Conservation (phyloP, 1,140 invertebrate species). For the Drosophila yakuba region DNA sequence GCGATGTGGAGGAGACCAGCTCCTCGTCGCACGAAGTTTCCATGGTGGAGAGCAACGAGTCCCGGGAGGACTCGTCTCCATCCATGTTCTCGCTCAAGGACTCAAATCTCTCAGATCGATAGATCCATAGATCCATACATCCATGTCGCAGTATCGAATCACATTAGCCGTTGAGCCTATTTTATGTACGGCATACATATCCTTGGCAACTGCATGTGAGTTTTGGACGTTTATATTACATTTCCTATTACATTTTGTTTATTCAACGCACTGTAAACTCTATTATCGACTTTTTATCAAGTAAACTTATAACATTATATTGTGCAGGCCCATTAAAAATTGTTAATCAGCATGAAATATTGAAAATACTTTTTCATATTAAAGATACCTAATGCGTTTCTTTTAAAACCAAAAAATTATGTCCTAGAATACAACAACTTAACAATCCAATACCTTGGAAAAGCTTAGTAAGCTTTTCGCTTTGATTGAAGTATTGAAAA, state of each 20-base stretch:
- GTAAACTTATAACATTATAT: background rate
- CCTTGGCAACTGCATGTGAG: constrained; percentile 15
- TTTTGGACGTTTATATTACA: background rate
- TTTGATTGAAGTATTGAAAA: no score
- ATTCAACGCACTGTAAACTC: constrained; percentile 5
- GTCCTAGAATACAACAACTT: no score
- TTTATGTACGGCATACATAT: constrained; percentile 10
- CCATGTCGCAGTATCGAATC: background rate
- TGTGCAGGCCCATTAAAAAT: background rate
- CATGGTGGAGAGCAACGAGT: background rate
- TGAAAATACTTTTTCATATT: no score
- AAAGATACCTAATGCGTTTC: no score
- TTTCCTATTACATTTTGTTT: constrained; percentile 8
- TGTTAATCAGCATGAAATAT: background rate
- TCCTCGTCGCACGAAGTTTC: background rate
- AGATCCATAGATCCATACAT: no score
- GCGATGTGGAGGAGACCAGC: constrained; percentile 6
- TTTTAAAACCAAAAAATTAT: no score
- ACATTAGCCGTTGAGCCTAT: background rate
- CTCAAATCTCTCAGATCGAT: background rate
- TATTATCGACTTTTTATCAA: background rate
- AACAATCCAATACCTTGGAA: no score
- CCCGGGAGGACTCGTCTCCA: background rate
- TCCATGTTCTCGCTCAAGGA: background rate
- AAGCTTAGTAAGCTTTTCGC: no score